These are phyloP conservation scores for Dermolepida albohirtum DNA, from an alignment of 2,888 invertebrate species.

Conservation along the genomic window DNA sequence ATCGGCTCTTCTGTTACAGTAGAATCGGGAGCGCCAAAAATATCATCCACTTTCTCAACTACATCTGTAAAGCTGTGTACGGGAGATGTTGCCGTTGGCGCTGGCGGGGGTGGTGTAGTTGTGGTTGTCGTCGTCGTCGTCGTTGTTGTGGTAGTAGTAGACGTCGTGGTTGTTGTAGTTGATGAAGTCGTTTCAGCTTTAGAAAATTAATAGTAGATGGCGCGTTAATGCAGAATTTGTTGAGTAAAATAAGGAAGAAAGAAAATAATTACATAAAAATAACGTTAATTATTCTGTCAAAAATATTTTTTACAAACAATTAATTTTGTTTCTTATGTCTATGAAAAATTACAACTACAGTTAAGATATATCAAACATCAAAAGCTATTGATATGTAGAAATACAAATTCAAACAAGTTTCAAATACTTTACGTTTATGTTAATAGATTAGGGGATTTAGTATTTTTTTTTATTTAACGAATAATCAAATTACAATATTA, in stretches of 20 bases:
- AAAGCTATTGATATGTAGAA: no score
- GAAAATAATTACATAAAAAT: constrained; percentile 6
- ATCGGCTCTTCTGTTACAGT: no score
- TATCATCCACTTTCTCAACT: no score
- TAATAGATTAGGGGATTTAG: no score
- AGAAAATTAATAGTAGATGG: constrained; percentile 12
- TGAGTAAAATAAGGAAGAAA: constrained; percentile 3
- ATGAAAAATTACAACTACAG: no score
- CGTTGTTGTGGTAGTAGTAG: constrained; percentile 41
- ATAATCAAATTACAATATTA: no score
- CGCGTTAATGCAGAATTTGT: constrained; percentile 2
- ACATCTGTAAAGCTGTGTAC: background rate
- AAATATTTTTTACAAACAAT: constrained; percentile 5
- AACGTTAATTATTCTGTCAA: background rate
- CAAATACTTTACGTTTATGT: no score
- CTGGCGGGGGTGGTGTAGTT: background rate
- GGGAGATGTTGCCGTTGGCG: constrained; percentile 5
- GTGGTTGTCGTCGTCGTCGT: constrained; percentile 33
- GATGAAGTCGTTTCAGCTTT: constrained; percentile 31
- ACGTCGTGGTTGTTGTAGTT: constrained; percentile 33
- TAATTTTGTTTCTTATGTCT: no score
- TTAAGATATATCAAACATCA: no score
- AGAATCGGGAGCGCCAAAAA: constrained; percentile 6
- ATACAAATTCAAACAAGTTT: no score
- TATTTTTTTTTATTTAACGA: no score